Evolutionary conservation across 2,113 vertebrate genomes (phyloP).

Genomic region (Emydura subglobosa): DNA sequence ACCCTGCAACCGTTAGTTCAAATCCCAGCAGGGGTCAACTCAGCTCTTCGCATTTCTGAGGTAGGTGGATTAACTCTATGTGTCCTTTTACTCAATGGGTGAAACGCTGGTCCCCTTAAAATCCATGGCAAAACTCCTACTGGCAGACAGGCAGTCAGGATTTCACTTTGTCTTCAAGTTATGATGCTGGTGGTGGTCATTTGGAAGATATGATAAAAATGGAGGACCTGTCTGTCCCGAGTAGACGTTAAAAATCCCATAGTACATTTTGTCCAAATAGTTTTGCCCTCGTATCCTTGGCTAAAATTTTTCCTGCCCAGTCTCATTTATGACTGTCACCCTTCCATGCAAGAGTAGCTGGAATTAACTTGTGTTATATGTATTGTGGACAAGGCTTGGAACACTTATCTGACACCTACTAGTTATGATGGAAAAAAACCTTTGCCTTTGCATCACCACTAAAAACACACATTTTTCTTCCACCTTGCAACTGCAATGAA

Average conservation of each 20-base stretch:
- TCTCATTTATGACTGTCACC: background rate
- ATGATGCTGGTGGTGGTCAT: background rate
- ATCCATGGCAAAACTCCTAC: background rate
- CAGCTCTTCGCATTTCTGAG: background rate
- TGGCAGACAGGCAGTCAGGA: background rate
- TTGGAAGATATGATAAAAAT: background rate
- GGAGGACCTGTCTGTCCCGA: background rate
- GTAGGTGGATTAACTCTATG: background rate
- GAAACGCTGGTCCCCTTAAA: background rate
- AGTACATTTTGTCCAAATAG: background rate
- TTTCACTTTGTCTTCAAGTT: background rate
- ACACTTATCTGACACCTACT: background rate
- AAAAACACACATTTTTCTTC: background rate
- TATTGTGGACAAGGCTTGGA: background rate
- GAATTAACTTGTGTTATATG: background rate
- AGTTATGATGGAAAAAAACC: background rate
- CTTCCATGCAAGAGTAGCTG: background rate
- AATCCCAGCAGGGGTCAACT: background rate
- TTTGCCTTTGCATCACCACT: background rate
- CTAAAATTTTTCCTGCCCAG: background rate
- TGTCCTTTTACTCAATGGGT: background rate
- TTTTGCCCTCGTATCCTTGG: background rate
- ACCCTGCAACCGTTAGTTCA: background rate
- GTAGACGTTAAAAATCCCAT: background rate
- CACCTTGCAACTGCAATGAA: background rate